A percentile compares a stretch with the other conserved stretches of the same genome.
These are phyloP conservation scores for Hydrophis major DNA, from an alignment of 2,797 vertebrate species.

Conservation along the genomic window DNA sequence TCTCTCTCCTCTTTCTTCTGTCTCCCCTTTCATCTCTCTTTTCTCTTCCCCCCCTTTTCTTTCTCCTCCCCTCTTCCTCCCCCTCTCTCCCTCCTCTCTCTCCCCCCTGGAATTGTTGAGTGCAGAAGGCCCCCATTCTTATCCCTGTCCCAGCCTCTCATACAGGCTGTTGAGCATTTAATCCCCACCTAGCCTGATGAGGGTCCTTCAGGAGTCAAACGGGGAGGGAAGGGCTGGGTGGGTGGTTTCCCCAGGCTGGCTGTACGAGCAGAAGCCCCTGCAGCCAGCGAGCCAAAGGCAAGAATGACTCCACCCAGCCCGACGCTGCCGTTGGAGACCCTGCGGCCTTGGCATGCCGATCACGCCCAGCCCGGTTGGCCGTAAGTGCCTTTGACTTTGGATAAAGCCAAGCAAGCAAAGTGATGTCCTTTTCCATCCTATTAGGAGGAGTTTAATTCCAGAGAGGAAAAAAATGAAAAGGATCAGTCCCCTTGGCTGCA, in stretches of 20 bases:
- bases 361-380: conserved; percentile 41
- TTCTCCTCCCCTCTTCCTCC: too few species aligned
- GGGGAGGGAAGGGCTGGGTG: neutral
- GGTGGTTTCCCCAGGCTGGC: neutral
- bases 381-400: conserved; percentile 68
- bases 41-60: too few species aligned
- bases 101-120: neutral
- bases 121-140: too few species aligned
- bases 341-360: conserved; percentile 53
- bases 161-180: neutral
- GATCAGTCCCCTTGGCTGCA: conserved; percentile 31
- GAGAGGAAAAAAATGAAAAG: conserved; percentile 63
- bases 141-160: neutral
- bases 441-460: conserved; percentile 64
- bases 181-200: neutral
- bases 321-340: neutral
- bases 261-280: neutral
- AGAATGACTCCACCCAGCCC: neutral
- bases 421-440: conserved; percentile 70
- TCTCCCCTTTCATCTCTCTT: too few species aligned
- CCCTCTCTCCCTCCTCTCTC: neutral
- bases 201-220: neutral
- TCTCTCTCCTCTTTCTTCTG: too few species aligned
- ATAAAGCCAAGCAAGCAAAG: conserved; percentile 69
- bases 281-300: neutral